phyloP scores from a whole-genome alignment of 37 sponge, comb jelly and placozoan genomes.

The Chondrilla cf. caribensis region DNA sequence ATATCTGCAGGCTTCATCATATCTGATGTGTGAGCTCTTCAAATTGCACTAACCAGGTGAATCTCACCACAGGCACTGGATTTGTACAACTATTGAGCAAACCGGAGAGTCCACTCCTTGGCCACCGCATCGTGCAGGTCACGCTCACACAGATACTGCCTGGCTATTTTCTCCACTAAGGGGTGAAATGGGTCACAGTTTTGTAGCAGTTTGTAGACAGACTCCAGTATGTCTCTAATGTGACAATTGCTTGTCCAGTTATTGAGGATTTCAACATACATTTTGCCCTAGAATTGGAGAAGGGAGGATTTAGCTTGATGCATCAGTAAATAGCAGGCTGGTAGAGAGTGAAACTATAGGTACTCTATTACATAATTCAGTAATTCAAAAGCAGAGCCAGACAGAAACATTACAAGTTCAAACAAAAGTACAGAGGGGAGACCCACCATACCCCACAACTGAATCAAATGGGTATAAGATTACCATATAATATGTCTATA shows the following conservation, averaged over 20 bases:
- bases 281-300: background rate
- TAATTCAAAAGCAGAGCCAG: too few relatives aligned
- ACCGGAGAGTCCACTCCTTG: constrained; percentile 4
- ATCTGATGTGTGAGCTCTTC: too few relatives aligned
- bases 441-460: too few relatives aligned
- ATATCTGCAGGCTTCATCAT: too few relatives aligned
- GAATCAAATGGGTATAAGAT: too few relatives aligned
- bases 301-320: background rate
- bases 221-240: constrained; percentile 4
- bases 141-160: background rate
- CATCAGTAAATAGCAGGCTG: background rate
- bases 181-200: background rate
- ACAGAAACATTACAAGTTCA: too few relatives aligned
- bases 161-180: background rate
- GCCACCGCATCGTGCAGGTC: constrained; percentile 2
- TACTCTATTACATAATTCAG: too few relatives aligned
- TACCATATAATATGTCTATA: too few relatives aligned
- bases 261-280: background rate
- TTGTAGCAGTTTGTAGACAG: background rate
- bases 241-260: background rate
- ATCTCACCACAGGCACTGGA: too few relatives aligned
- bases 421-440: too few relatives aligned
- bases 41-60: too few relatives aligned
- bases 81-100: constrained; percentile 20
- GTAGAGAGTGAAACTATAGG: too few relatives aligned